These are phyloP conservation scores for Botia kubotai DNA, from an alignment of 2,797 vertebrate genomes.

Conservation along the genomic window DNA sequence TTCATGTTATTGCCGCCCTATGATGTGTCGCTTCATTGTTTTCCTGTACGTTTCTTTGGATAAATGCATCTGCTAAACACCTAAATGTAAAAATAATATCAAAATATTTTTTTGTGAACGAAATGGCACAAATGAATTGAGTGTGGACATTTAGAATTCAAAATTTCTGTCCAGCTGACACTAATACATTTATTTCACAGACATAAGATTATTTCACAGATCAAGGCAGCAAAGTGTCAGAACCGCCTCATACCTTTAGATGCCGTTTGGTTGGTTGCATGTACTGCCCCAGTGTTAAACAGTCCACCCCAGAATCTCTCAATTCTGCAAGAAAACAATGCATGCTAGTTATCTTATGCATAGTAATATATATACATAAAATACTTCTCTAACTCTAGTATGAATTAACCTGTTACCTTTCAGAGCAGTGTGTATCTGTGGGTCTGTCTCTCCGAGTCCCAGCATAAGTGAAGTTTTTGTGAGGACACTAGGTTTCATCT, in stretches of 20 bases:
- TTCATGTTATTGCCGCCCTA: too few relatives aligned
- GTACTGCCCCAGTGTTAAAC: conserved; percentile 95
- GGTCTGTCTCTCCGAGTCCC: conserved; percentile 90
- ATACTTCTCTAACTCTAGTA: too few relatives aligned
- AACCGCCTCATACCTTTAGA: conserved; percentile 83
- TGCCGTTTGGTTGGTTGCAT: conserved; percentile 98
- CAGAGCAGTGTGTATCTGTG: conserved; percentile 84
- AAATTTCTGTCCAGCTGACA: neutral
- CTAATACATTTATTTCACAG: neutral
- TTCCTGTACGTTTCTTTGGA: too few relatives aligned
- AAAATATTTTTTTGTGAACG: too few relatives aligned
- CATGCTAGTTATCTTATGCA: neutral
- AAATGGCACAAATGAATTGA: too few relatives aligned
- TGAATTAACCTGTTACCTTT: conserved; percentile 74
- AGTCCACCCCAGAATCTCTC: conserved; percentile 88
- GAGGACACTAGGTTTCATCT: conserved; percentile 81
- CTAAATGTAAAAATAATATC: too few relatives aligned
- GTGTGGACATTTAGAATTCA: too few relatives aligned
- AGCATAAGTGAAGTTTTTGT: conserved; percentile 98
- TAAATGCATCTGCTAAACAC: too few relatives aligned
- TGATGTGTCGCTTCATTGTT: too few relatives aligned
- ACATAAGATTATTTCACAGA: neutral
- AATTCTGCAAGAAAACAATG: conserved; percentile 79
- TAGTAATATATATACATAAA: neutral
- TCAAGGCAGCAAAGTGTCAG: too few relatives aligned